phyloP scores from a whole-genome alignment of 2,113 vertebrate species.

The Arizona elegans region DNA sequence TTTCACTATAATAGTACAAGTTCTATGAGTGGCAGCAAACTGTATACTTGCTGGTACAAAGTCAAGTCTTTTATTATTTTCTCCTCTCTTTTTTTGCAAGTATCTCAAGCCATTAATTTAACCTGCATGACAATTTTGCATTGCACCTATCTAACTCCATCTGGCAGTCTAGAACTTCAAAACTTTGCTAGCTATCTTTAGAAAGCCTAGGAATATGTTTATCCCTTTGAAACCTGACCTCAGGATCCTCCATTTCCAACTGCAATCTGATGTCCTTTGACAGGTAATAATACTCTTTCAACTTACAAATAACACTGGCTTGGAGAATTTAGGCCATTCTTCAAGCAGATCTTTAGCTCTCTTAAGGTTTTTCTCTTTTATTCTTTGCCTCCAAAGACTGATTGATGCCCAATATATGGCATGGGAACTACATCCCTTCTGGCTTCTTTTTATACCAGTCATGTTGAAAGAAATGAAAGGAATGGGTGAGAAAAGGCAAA shows the following conservation, averaged over 20 bases:
- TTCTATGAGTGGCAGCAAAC: background rate
- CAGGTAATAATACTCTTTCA: background rate
- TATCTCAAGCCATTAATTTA: background rate
- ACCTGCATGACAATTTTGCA: background rate
- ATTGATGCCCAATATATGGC: background rate
- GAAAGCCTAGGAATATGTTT: background rate
- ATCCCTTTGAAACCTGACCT: background rate
- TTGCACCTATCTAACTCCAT: background rate
- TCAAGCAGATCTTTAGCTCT: background rate
- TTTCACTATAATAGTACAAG: background rate
- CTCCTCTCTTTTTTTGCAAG: background rate
- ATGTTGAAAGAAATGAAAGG: background rate
- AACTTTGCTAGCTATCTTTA: background rate
- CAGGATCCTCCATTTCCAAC: constrained; percentile 2
- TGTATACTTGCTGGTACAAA: background rate
- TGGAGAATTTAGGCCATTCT: background rate
- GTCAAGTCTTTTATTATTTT: background rate
- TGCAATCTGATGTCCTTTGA: background rate
- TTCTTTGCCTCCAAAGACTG: background rate
- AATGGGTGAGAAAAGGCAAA: background rate
- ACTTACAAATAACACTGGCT: background rate
- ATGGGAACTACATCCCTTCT: background rate
- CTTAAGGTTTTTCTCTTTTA: background rate
- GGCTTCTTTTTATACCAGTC: background rate
- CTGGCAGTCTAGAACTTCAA: background rate